phyloP scores from a whole-genome alignment of 2,113 vertebrate genomes.

The Cebidichthys violaceus region DNA sequence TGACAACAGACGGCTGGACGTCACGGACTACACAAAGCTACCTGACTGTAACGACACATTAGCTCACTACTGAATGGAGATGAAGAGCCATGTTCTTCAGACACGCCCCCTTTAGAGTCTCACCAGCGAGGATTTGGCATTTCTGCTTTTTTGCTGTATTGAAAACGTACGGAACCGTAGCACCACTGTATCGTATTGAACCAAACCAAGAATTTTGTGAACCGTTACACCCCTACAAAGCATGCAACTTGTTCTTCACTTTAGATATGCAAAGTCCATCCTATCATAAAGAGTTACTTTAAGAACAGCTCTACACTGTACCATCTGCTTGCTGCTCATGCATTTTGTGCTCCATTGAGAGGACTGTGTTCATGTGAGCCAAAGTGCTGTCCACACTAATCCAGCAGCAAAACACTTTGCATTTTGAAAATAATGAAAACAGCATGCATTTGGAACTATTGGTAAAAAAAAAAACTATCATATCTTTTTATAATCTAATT shows the following conservation, averaged over 20 bases:
- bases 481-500: not conserved
- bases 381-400: conserved; percentile 3
- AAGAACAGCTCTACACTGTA: not conserved
- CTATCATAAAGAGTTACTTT: conserved; percentile 2
- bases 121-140: too few species aligned
- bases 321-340: conserved; percentile 42
- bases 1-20: too few species aligned
- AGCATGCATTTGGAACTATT: not conserved
- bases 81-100: too few species aligned
- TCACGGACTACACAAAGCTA: too few species aligned
- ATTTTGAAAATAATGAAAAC: not conserved
- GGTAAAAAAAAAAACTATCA: not conserved
- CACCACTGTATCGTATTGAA: too few species aligned
- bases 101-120: too few species aligned
- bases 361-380: not conserved
- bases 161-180: too few species aligned
- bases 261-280: conserved; percentile 1
- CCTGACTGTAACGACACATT: too few species aligned
- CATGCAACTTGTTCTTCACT: not conserved
- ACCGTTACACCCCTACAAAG: not conserved
- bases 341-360: not conserved
- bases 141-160: too few species aligned
- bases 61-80: too few species aligned
- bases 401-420: not conserved
- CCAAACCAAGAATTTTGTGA: too few species aligned